A percentile compares a stretch with the other conserved stretches of the same genome.
Evolutionary conservation across 2,797 vertebrate species (phyloP).

Genomic region (Microcaecilia unicolor): DNA sequence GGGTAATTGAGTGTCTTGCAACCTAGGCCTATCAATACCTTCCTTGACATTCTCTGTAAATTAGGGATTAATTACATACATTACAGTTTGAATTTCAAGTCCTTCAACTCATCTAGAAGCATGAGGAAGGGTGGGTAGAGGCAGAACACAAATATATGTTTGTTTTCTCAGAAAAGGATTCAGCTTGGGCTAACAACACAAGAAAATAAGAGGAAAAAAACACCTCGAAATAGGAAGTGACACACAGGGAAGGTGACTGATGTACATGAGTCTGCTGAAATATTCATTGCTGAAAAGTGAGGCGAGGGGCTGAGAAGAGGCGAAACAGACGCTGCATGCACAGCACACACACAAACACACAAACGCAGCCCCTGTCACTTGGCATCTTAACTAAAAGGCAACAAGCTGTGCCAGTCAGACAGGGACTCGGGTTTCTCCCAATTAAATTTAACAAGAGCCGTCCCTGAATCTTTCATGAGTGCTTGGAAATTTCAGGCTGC

Average conservation of each 20-base stretch:
- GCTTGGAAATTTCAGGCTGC: conserved; percentile 32
- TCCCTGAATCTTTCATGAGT: conserved; percentile 59
- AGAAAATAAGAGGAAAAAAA: too few relatives aligned
- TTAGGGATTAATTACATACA: too few relatives aligned
- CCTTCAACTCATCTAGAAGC: too few relatives aligned
- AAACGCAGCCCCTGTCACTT: conserved; percentile 47
- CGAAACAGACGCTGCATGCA: not conserved
- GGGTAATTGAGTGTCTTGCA: too few relatives aligned
- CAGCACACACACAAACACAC: conserved; percentile 28
- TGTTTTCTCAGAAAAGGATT: too few relatives aligned
- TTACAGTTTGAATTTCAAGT: too few relatives aligned
- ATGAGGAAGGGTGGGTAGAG: too few relatives aligned
- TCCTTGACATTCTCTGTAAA: too few relatives aligned
- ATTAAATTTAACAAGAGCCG: conserved; percentile 60
- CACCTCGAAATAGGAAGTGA: conserved; percentile 1
- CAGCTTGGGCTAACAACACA: too few relatives aligned
- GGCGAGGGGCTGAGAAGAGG: not conserved
- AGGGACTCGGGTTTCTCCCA: conserved; percentile 43
- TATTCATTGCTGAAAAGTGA: not conserved
- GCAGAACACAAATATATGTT: too few relatives aligned
- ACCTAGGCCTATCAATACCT: too few relatives aligned
- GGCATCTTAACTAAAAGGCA: conserved; percentile 45
- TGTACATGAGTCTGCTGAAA: conserved; percentile 10
- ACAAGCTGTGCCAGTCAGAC: conserved; percentile 29
- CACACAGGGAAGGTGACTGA: not conserved